phyloP scores from a whole-genome alignment of 1,140 invertebrate species.

The Pseudachorutes palmiensis region DNA sequence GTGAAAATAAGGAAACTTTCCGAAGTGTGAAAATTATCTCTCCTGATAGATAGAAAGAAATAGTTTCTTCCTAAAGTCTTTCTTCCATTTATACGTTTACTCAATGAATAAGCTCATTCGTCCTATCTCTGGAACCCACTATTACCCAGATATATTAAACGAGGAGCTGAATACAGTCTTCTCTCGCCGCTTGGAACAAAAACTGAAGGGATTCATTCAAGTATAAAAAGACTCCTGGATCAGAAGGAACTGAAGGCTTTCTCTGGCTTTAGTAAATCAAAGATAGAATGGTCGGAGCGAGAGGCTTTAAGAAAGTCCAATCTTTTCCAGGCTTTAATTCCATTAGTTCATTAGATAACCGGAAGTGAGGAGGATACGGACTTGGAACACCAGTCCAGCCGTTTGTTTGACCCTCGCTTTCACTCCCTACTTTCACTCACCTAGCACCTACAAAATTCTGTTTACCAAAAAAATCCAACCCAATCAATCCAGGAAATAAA shows the following conservation, averaged over 20 bases:
- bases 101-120: conserved; percentile 8
- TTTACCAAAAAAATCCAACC: conserved; percentile 38
- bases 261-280: neutral
- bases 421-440: neutral
- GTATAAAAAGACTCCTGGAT: neutral
- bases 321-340: conserved; percentile 26
- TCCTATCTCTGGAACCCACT: neutral
- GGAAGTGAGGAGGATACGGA: conserved; percentile 29
- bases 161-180: neutral
- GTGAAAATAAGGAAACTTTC: conserved; percentile 21
- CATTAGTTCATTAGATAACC: conserved; percentile 39
- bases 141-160: neutral
- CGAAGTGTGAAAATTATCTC: conserved; percentile 38
- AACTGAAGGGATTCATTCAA: conserved; percentile 9
- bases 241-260: neutral
- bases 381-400: neutral
- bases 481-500: conserved; percentile 31
- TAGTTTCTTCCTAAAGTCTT: neutral
- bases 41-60: conserved; percentile 10
- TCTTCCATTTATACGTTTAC: neutral
- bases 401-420: conserved; percentile 6
- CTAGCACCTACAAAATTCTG: conserved; percentile 5
- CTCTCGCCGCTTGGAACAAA: neutral
- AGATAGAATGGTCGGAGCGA: conserved; percentile 3
- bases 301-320: conserved; percentile 9